A percentile compares a stretch with the other conserved stretches of the same genome.
These are phyloP conservation scores for Chrysopa pallens DNA, from an alignment of 1,140 invertebrate genomes.

Conservation along the genomic window DNA sequence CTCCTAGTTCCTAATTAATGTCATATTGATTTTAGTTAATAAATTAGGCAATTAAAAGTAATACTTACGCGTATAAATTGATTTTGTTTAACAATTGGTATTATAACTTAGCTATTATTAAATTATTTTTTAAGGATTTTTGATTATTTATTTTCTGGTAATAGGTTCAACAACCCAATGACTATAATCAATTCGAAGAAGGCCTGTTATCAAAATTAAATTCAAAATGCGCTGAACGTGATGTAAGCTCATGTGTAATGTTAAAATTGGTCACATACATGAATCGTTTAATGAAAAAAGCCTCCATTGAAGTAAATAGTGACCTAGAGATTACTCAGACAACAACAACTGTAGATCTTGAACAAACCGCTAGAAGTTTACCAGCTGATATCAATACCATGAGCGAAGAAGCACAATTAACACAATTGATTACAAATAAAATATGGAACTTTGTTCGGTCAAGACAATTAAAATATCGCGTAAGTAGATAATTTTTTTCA, in stretches of 20 bases:
- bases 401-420: slow-evolving; percentile 47
- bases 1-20: too few relatives aligned
- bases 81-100: too few relatives aligned
- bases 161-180: slow-evolving; percentile 16
- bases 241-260: slow-evolving; percentile 60
- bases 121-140: too few relatives aligned
- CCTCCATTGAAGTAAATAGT: slow-evolving; percentile 50
- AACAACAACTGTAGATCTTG: slow-evolving; percentile 19
- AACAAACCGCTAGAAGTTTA: slow-evolving; percentile 14
- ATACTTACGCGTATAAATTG: too few relatives aligned
- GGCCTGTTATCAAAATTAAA: slow-evolving; percentile 52
- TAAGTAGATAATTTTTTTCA: slow-evolving; percentile 5
- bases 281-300: slow-evolving; percentile 60
- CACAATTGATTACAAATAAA: slow-evolving; percentile 50
- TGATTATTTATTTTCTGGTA: not conserved
- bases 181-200: slow-evolving; percentile 34
- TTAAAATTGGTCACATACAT: slow-evolving; percentile 62
- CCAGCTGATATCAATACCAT: slow-evolving; percentile 17
- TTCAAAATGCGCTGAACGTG: slow-evolving; percentile 50
- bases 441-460: slow-evolving; percentile 53
- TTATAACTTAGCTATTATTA: too few relatives aligned
- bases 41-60: too few relatives aligned
- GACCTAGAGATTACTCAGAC: slow-evolving; percentile 60
- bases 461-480: slow-evolving; percentile 42
- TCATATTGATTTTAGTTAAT: too few relatives aligned